Evolutionary conservation across 2,113 vertebrate species (phyloP), one percentile per base, ranked within the genome.

Genomic region (Castor canadensis): DNA sequence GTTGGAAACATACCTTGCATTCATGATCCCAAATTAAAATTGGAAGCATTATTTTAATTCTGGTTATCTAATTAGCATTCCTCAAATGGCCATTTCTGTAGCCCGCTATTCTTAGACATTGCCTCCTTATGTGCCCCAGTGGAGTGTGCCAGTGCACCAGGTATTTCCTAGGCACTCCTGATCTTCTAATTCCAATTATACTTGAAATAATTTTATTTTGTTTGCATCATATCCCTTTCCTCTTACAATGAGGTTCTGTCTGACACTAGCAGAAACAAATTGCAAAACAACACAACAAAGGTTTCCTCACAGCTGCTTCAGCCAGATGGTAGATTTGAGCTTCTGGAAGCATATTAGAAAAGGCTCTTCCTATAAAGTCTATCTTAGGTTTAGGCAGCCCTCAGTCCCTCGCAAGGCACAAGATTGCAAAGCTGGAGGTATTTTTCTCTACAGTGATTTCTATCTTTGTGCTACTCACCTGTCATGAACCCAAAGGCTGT

Each of bases 301-400:
- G 97, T 97, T 98, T 95, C 89, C 91, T 95, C 95, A 97, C 97
- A 98, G 96, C 97, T 98, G 97, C 91, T 96, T 94, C 80, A 93
- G 88, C 96, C 97, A 97, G 97, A 98, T 98, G 97, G 97, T 94
- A 72, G 96, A 93, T 89, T 17, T 80, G 93, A 96, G 96, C 91
- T 97, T 95, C 97, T 97, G 97, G 96, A 96, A 95, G 94, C 86
- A 47, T 86, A 96, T 96, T 96, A 95, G 94, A 71, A 96, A 96
- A 97, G 91, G 54, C 72, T 95, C 52, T 87, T 96, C 75, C 9
- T 64, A 35, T 11, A 96, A 87, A 96, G 94, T 94, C 91, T 93
- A 40, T 88, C 87, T 89, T 80, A 89, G 95, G 69, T 49, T 52
- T 84, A 94, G 76, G 58, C 52, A 92, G 93, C 86, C 56, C 83